Evolutionary conservation across 2,888 invertebrate genomes (phyloP).

Genomic region (Tuberolachnus salignus): DNA sequence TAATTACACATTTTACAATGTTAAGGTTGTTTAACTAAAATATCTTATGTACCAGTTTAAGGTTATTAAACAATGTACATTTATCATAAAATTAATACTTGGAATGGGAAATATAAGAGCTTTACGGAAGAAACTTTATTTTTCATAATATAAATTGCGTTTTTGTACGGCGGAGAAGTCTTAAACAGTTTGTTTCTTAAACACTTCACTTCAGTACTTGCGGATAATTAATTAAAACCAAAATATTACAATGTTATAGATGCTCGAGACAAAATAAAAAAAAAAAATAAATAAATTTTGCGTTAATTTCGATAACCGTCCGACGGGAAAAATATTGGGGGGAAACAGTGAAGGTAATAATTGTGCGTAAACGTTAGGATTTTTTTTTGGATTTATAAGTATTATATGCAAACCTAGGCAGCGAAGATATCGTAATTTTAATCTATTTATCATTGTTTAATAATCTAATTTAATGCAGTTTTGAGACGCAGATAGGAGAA

Average conservation of each 20-base stretch:
- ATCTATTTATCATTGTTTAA: too few relatives aligned
- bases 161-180: slow-evolving; percentile 1
- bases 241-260: background rate
- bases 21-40: background rate
- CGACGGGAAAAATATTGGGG: too few relatives aligned
- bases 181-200: slow-evolving; percentile 30
- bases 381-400: too few relatives aligned
- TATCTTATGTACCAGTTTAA: background rate
- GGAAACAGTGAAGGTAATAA: too few relatives aligned
- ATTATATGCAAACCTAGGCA: too few relatives aligned
- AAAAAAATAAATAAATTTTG: background rate
- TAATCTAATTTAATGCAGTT: too few relatives aligned
- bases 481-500: too few relatives aligned
- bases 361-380: too few relatives aligned
- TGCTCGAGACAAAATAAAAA: background rate
- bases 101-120: slow-evolving; percentile 3
- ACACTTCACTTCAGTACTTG: background rate
- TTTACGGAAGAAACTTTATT: slow-evolving; percentile 1
- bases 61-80: background rate
- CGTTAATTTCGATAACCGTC: background rate
- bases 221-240: slow-evolving; percentile 8
- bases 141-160: slow-evolving; percentile 20
- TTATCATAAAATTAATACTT: slow-evolving; percentile 20
- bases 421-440: too few relatives aligned
- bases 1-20: background rate